Evolutionary conservation across 1,140 invertebrate genomes (phyloP).

Genomic region (Megalonaias nervosa): DNA sequence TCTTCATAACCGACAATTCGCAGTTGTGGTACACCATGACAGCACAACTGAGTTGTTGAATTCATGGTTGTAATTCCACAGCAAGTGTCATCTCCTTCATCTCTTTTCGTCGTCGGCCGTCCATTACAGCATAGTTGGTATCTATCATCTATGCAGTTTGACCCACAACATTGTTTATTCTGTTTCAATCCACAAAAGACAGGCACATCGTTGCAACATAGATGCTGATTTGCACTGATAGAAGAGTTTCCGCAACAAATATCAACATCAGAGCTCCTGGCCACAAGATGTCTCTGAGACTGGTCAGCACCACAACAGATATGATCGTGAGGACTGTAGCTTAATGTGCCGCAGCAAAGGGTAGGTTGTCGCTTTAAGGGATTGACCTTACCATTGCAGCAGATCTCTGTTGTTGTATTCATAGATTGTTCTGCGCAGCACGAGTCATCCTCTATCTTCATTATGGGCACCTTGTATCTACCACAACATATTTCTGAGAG

Average conservation of each 20-base stretch:
- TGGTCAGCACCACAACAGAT: slow-evolving; percentile 9
- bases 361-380: slow-evolving; percentile 6
- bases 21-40: background rate
- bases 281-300: background rate
- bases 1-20: background rate
- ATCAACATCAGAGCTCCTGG: slow-evolving; percentile 1
- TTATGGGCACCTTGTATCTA: background rate
- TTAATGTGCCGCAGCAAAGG: slow-evolving; percentile 11
- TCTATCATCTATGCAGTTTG: background rate
- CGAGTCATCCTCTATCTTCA: slow-evolving; percentile 1
- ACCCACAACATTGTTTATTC: background rate
- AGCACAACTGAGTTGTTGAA: background rate
- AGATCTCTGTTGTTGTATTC: background rate
- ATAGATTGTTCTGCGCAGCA: slow-evolving; percentile 13
- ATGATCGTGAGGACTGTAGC: slow-evolving; percentile 9
- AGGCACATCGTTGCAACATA: slow-evolving; percentile 14
- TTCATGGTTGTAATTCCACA: slow-evolving; percentile 2
- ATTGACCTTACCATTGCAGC: slow-evolving; percentile 10
- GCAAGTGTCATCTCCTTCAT: slow-evolving; percentile 3
- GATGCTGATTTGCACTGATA: background rate
- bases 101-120: background rate
- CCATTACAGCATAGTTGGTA: background rate
- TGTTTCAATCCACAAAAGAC: background rate
- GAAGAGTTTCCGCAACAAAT: slow-evolving; percentile 17
- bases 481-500: slow-evolving; percentile 8